Percentiles rank a stretch among this genome's conserved stretches.
These are phyloP conservation scores for Lordiphosa fenestrarum DNA, from an alignment of 2,888 invertebrate species.

Conservation along the genomic window DNA sequence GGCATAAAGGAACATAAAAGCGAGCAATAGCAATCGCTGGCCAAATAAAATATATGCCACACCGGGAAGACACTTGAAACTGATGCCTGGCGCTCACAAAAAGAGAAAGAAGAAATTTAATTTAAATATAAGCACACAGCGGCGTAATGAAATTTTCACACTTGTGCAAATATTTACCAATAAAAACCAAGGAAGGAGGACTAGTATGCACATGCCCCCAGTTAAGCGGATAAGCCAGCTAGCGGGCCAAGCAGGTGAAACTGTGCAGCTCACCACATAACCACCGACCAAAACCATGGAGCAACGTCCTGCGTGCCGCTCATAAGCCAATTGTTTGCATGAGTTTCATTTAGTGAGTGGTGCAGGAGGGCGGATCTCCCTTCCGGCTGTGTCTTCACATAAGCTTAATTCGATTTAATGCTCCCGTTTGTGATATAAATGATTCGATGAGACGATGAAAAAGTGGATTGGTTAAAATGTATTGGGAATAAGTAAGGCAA, in stretches of 20 bases:
- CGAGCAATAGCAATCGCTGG: constrained; percentile 53
- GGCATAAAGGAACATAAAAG: constrained; percentile 45
- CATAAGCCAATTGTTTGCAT: constrained; percentile 71
- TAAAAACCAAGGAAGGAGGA: constrained; percentile 49
- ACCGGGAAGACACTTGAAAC: constrained; percentile 50
- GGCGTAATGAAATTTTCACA: constrained; percentile 77
- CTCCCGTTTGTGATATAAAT: constrained; percentile 77
- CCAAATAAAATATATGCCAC: constrained; percentile 49
- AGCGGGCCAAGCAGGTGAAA: constrained; percentile 28
- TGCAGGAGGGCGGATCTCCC: constrained; percentile 37
- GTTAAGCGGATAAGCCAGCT: constrained; percentile 70
- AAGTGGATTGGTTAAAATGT: constrained; percentile 76
- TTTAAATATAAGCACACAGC: constrained; percentile 76
- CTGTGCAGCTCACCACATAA: constrained; percentile 21
- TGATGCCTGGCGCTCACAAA: constrained; percentile 32
- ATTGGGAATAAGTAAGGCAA: constrained; percentile 66
- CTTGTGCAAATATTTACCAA: constrained; percentile 77
- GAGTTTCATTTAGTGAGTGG: constrained; percentile 70
- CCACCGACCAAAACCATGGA: constrained; percentile 14
- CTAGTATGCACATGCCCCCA: constrained; percentile 54
- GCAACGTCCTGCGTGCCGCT: constrained; percentile 51
- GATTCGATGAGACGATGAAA: constrained; percentile 75
- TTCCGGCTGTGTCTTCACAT: constrained; percentile 55
- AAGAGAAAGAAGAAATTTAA: constrained; percentile 59
- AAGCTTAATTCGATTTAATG: constrained; percentile 77